These are phyloP conservation scores for Bettongia penicillata DNA, from an alignment of 2,113 vertebrate genomes.

Conservation along the genomic window DNA sequence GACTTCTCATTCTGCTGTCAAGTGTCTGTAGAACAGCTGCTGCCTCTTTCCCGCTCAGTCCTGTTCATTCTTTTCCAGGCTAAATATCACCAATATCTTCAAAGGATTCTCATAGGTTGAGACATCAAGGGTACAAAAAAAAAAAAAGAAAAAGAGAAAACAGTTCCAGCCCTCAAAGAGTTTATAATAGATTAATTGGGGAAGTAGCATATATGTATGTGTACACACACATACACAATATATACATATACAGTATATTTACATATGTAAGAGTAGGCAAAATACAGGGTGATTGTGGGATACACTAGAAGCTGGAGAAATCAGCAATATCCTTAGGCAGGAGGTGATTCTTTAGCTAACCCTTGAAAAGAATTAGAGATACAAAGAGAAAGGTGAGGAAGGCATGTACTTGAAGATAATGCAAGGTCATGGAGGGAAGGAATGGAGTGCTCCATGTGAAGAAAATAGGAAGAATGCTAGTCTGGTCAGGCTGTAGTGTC, in stretches of 20 bases:
- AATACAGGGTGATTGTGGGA: neutral
- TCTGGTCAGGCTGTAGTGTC: neutral
- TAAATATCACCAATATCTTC: neutral
- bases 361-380: neutral
- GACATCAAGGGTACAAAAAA: neutral
- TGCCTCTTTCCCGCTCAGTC: rapidly evolving
- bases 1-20: neutral
- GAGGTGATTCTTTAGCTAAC: neutral
- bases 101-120: neutral
- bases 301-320: neutral
- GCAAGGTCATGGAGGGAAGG: neutral
- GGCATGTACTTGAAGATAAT: neutral
- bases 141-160: neutral
- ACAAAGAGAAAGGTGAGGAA: neutral
- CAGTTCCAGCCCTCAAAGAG: neutral
- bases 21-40: neutral
- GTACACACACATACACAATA: neutral
- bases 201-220: neutral
- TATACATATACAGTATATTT: neutral
- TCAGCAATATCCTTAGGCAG: neutral
- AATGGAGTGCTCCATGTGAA: neutral
- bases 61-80: neutral
- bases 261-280: neutral
- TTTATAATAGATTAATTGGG: neutral
- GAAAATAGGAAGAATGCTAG: neutral